A percentile compares a stretch with the other conserved stretches of the same genome.
phyloP scores from a whole-genome alignment of 2,888 invertebrate species.

The Hypolimnas misippus region DNA sequence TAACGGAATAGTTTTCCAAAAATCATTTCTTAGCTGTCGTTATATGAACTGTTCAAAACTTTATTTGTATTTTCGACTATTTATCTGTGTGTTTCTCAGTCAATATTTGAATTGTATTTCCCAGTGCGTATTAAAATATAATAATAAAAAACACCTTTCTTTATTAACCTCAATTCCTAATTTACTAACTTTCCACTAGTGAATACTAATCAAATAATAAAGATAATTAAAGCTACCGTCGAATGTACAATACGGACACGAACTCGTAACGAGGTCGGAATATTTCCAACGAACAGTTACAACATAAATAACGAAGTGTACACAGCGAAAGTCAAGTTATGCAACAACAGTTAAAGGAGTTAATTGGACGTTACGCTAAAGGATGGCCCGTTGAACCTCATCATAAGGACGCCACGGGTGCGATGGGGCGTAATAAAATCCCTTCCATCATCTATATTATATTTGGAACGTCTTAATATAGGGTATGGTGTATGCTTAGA shows the following conservation, averaged over 20 bases:
- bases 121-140: no score
- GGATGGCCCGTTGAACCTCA: conserved; percentile 57
- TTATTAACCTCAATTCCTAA: no score
- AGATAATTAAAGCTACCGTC: not conserved
- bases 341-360: conserved; percentile 59
- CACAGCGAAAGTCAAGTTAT: conserved; percentile 56
- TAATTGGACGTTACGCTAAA: conserved; percentile 59
- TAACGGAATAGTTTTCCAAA: no score
- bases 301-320: conserved; percentile 50
- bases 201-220: not conserved
- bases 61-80: no score
- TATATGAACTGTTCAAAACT: no score
- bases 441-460: conserved; percentile 35
- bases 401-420: conserved; percentile 42
- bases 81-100: no score
- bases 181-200: not conserved
- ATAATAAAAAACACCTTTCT: no score
- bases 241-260: not conserved
- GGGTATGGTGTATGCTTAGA: not conserved
- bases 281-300: conserved; percentile 6
- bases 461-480: conserved; percentile 30
- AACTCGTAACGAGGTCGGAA: not conserved
- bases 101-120: no score
- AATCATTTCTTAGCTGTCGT: no score
- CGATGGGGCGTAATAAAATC: conserved; percentile 55